These are phyloP conservation scores for Gymnocephalus cernua DNA, from an alignment of 2,113 vertebrate species.

Conservation along the genomic window DNA sequence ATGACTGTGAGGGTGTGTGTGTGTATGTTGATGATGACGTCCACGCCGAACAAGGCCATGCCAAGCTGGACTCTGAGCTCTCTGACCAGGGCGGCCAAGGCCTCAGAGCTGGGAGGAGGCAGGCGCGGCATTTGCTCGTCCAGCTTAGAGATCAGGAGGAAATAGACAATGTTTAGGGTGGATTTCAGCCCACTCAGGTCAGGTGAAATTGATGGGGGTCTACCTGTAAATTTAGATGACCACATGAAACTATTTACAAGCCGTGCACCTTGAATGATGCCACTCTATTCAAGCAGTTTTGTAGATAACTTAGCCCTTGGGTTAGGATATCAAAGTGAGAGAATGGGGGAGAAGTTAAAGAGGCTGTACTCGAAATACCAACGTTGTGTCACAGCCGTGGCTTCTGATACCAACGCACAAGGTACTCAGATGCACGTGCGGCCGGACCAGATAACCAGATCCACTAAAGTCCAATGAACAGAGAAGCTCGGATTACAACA, in stretches of 20 bases:
- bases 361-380: no score
- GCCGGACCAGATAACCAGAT: no score
- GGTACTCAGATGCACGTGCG: no score
- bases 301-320: neutral
- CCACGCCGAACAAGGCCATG: conserved; percentile 85
- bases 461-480: no score
- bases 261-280: neutral
- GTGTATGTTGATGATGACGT: conserved; percentile 82
- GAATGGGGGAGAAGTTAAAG: neutral
- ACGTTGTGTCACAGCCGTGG: no score
- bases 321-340: neutral
- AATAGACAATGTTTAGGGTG: neutral
- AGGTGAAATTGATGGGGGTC: neutral
- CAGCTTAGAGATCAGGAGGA: conserved; percentile 58
- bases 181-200: neutral
- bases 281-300: neutral
- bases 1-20: conserved; percentile 81
- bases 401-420: no score
- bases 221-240: neutral
- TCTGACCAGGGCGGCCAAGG: conserved; percentile 73
- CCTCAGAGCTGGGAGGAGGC: conserved; percentile 76
- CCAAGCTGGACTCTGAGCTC: conserved; percentile 78
- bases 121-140: conserved; percentile 72
- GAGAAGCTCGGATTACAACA: no score
- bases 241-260: neutral